These are phyloP conservation scores for Mobula hypostoma DNA, from an alignment of 2,113 vertebrate species.

Conservation along the genomic window DNA sequence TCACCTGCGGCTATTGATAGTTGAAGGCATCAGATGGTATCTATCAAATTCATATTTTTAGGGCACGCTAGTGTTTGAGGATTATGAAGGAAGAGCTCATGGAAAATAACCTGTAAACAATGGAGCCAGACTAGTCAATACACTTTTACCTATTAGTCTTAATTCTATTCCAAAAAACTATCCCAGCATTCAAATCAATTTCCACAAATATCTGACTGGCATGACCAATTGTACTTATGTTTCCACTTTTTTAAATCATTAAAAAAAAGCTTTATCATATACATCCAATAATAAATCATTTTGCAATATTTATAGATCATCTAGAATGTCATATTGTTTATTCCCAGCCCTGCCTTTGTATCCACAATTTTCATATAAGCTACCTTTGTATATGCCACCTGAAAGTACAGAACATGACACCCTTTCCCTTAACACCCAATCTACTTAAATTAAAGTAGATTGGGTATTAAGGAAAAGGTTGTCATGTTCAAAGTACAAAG, in stretches of 20 bases:
- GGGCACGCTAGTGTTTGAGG: not conserved
- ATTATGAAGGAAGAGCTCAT: not conserved
- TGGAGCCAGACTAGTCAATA: not conserved
- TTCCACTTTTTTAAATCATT: not conserved
- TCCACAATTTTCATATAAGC: no score
- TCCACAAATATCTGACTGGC: no score
- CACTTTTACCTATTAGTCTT: not conserved
- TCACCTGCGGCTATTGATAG: no score
- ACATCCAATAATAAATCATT: not conserved
- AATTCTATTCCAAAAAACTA: not conserved
- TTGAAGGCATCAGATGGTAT: not conserved
- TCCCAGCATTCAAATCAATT: no score
- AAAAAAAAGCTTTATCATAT: not conserved
- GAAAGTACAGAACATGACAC: not conserved
- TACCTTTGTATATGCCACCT: not conserved
- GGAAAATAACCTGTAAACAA: not conserved
- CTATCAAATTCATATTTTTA: not conserved
- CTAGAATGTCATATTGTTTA: not conserved
- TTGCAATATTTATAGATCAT: constrained; percentile 11
- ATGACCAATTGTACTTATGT: no score
- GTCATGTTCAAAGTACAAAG: not conserved
- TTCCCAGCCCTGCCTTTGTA: not conserved
- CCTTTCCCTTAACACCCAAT: not conserved
- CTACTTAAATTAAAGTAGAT: not conserved
- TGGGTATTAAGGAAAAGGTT: no score